Conservation (phyloP, 2,113 vertebrate species). For the Pseudorectes ferrugineus region DNA sequence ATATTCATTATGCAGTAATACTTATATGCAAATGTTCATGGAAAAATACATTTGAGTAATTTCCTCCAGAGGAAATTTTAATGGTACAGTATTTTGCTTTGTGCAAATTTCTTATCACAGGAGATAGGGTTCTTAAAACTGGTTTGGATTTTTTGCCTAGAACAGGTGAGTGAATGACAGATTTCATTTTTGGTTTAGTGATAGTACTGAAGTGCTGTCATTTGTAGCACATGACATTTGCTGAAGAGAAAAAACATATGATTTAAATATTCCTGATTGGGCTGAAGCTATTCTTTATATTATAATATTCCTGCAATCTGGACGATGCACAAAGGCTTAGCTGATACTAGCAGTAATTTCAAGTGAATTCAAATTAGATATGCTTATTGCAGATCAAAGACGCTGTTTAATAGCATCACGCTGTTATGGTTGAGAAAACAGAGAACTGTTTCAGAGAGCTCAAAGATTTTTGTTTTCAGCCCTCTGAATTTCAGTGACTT, state of each 20-base stretch:
- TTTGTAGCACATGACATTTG: neutral
- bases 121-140: neutral
- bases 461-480: neutral
- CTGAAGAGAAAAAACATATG: neutral
- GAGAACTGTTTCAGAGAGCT: neutral
- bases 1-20: neutral
- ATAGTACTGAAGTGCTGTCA: neutral
- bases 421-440: neutral
- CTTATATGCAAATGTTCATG: neutral
- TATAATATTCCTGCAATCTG: neutral
- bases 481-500: neutral
- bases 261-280: neutral
- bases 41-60: neutral
- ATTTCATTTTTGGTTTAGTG: neutral
- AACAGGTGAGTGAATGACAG: neutral
- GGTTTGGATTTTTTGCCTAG: neutral
- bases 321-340: neutral
- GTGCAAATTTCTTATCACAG: neutral
- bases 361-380: constrained; percentile 48
- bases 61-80: neutral
- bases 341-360: neutral
- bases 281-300: neutral
- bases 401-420: neutral
- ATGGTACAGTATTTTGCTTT: neutral
- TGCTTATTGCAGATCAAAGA: constrained; percentile 37